phyloP scores from a whole-genome alignment of 2,888 invertebrate species.

The Eledona agricola region DNA sequence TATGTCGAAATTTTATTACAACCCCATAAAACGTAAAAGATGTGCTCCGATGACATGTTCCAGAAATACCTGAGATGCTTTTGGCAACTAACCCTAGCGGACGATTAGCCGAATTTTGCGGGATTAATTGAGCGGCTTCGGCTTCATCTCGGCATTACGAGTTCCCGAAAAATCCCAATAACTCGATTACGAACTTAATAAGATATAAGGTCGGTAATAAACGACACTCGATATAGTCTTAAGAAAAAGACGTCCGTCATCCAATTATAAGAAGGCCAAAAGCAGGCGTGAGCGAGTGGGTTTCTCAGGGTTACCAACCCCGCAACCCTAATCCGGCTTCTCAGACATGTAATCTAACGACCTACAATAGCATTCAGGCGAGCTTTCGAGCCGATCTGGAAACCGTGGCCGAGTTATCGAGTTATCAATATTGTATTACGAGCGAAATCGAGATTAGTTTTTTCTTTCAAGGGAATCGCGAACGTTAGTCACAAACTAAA shows the following conservation, averaged over 20 bases:
- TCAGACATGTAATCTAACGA: slow-evolving; percentile 53
- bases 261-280: slow-evolving; percentile 54
- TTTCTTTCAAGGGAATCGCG: slow-evolving; percentile 10
- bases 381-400: slow-evolving; percentile 31
- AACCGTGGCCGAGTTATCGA: slow-evolving; percentile 37
- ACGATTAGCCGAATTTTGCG: no score
- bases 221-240: slow-evolving; percentile 57
- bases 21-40: no score
- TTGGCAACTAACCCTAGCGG: no score
- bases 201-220: slow-evolving; percentile 54
- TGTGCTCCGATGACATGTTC: no score
- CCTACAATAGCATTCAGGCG: slow-evolving; percentile 41
- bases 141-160: no score
- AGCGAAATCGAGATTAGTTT: slow-evolving; percentile 22
- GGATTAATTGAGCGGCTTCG: no score
- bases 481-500: slow-evolving; percentile 60
- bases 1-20: no score
- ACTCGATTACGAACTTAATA: slow-evolving; percentile 42
- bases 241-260: slow-evolving; percentile 58
- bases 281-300: slow-evolving; percentile 48
- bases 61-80: no score
- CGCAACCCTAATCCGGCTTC: slow-evolving; percentile 56
- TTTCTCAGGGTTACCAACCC: slow-evolving; percentile 58
- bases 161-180: slow-evolving; percentile 37
- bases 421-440: slow-evolving; percentile 38